These are phyloP conservation scores for Metacarcinus magister DNA, from an alignment of 2,888 invertebrate genomes.

Conservation along the genomic window DNA sequence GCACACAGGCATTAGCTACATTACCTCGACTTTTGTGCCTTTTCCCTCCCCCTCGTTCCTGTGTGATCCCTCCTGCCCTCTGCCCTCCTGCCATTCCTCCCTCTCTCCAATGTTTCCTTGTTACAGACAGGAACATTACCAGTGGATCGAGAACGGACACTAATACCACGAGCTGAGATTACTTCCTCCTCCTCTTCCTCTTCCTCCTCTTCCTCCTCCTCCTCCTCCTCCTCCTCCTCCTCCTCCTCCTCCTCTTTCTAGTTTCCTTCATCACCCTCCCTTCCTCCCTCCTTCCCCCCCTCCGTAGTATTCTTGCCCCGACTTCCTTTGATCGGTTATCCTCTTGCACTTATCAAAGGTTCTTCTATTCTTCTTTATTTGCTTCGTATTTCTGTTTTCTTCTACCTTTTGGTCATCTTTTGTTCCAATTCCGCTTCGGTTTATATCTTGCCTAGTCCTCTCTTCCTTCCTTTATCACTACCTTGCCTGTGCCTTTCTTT, in stretches of 20 bases:
- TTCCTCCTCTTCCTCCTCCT: not conserved
- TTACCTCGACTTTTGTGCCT: not conserved
- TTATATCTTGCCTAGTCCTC: not conserved
- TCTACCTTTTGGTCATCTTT: not conserved
- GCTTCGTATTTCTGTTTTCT: not conserved
- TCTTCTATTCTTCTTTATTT: not conserved
- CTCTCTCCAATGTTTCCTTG: not conserved
- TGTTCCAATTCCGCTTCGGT: not conserved
- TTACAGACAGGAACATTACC: not conserved
- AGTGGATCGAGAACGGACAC: not conserved
- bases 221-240: not conserved
- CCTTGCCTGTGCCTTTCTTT: not conserved
- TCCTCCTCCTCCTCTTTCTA: not conserved
- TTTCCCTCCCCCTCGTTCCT: not conserved
- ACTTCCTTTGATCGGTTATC: not conserved
- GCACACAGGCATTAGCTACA: not conserved
- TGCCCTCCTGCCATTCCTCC: not conserved
- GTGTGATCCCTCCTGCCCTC: not conserved
- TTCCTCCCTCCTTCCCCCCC: not conserved
- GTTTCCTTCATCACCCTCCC: not conserved
- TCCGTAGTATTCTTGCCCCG: not conserved
- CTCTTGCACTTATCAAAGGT: not conserved
- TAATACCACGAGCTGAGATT: not conserved
- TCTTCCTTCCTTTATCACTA: not conserved
- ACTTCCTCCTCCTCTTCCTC: slow-evolving; percentile 8